A percentile compares a stretch with the other conserved stretches of the same genome.
Conservation (phyloP, 2,113 vertebrate species). For the Regulus satrapa region DNA sequence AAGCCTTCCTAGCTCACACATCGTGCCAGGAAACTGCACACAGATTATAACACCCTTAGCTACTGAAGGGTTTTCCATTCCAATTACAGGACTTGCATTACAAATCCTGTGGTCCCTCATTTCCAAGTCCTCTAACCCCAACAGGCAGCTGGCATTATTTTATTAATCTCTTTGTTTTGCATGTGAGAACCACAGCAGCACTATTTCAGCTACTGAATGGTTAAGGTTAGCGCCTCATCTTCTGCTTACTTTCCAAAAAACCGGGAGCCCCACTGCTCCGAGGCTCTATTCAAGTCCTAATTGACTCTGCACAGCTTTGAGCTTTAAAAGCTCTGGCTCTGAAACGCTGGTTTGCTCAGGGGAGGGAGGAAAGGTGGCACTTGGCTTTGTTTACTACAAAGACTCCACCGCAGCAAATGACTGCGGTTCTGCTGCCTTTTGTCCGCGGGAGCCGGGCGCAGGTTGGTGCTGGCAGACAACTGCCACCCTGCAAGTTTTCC, state of each 20-base stretch:
- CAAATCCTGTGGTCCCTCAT: background rate
- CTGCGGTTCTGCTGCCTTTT: constrained; percentile 55
- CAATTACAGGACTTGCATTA: background rate
- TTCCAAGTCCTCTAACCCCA: constrained; percentile 6
- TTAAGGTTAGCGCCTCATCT: constrained; percentile 2
- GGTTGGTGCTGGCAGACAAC: constrained; percentile 33
- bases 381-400: constrained; percentile 67
- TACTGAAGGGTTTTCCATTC: background rate
- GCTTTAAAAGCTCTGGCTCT: constrained; percentile 52
- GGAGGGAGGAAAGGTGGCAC: constrained; percentile 57
- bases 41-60: background rate
- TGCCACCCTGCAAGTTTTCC: constrained; percentile 7
- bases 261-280: constrained; percentile 15
- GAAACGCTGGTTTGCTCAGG: constrained; percentile 20
- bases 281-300: constrained; percentile 55
- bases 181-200: background rate
- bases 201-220: constrained; percentile 19
- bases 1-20: background rate
- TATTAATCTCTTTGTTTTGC: constrained; percentile 46
- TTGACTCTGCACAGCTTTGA: constrained; percentile 56
- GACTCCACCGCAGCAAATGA: constrained; percentile 34
- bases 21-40: background rate
- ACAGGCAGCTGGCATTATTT: constrained; percentile 22
- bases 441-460: background rate
- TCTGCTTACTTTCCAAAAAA: constrained; percentile 44